A percentile compares a stretch with the other conserved stretches of the same genome.
These are phyloP conservation scores for Streptopelia turtur DNA, from an alignment of 2,797 vertebrate genomes.

Conservation along the genomic window DNA sequence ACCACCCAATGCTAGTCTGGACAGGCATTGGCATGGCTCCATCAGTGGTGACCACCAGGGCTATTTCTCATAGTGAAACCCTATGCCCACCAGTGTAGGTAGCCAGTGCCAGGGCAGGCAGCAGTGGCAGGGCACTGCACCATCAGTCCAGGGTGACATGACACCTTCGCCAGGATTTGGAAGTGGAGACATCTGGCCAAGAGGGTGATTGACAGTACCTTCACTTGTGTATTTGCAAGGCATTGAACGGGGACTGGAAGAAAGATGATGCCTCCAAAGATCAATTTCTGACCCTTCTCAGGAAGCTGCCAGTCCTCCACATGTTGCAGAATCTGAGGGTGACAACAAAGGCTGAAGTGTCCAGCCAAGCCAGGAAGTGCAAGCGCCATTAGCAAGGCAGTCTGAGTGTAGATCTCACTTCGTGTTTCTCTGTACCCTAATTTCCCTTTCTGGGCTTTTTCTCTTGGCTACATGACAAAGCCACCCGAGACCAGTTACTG, in stretches of 20 bases:
- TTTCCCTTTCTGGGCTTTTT: not conserved
- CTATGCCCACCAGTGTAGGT: not conserved
- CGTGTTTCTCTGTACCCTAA: not conserved
- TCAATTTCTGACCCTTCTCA: not conserved
- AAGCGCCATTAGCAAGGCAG: not conserved
- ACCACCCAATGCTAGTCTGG: not conserved
- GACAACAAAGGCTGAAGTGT: not conserved
- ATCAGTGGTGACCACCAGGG: too few relatives aligned
- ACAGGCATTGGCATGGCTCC: not conserved
- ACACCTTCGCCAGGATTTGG: accelerated
- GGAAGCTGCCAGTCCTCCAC: not conserved
- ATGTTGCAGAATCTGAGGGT: not conserved
- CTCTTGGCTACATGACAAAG: not conserved
- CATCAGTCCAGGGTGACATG: accelerated
- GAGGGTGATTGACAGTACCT: not conserved
- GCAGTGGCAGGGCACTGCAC: not conserved
- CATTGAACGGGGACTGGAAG: not conserved
- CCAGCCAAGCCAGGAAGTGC: not conserved
- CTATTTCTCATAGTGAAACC: not conserved
- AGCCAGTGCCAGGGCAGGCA: not conserved
- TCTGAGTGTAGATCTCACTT: not conserved
- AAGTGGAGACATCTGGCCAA: not conserved
- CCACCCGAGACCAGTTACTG: not conserved
- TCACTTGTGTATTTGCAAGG: accelerated
- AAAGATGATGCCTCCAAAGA: accelerated